Conservation (phyloP, 2,888 invertebrate species). For the Balanococcus diminutus region DNA sequence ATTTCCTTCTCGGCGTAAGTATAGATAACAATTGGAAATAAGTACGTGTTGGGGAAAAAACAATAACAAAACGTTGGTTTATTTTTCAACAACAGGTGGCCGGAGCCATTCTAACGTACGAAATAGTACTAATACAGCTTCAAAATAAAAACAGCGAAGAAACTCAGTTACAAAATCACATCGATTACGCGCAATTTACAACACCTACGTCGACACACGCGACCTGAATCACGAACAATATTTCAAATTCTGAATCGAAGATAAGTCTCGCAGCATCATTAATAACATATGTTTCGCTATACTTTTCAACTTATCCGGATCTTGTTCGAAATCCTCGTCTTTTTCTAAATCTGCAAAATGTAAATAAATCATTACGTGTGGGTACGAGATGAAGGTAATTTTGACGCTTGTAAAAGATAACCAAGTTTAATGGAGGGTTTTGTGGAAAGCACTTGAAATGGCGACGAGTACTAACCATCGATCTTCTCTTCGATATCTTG, state of each 20-base stretch:
- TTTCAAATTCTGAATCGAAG: conserved; percentile 66
- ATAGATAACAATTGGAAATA: too few relatives aligned
- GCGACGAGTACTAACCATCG: conserved; percentile 63
- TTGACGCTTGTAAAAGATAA: neutral
- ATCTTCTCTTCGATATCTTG: conserved; percentile 78
- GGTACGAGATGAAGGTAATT: neutral
- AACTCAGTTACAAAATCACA: conserved; percentile 10
- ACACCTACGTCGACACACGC: neutral
- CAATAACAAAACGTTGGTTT: neutral
- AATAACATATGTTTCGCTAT: conserved; percentile 43
- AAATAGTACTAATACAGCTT: conserved; percentile 58
- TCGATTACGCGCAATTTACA: neutral
- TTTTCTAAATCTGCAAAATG: conserved; percentile 25
- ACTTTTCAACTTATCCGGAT: neutral
- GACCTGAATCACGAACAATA: conserved; percentile 29
- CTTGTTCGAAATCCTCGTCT: conserved; percentile 15
- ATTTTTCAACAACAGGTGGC: conserved; percentile 57
- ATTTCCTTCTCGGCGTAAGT: conserved; percentile 59
- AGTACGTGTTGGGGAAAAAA: neutral
- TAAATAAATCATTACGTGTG: neutral
- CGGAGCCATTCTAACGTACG: conserved; percentile 58
- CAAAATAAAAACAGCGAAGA: conserved; percentile 56
- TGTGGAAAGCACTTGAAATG: neutral
- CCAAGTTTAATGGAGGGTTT: too few relatives aligned
- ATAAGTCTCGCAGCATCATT: conserved; percentile 75